phyloP scores from a whole-genome alignment of 2,797 vertebrate genomes.

The Ambastaia sidthimunki region DNA sequence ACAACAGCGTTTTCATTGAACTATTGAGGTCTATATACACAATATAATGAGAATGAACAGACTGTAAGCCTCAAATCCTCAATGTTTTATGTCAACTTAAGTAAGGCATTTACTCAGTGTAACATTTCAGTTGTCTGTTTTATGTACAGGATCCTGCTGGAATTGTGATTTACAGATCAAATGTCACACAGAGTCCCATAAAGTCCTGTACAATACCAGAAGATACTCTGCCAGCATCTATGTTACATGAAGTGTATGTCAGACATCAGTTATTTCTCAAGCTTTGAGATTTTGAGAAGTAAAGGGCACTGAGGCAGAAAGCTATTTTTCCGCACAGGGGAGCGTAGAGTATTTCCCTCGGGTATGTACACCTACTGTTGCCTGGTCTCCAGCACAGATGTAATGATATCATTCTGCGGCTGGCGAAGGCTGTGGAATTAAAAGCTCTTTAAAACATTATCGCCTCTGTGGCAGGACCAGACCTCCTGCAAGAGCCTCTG shows the following conservation, averaged over 20 bases:
- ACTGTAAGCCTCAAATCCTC: neutral
- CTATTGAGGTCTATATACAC: neutral
- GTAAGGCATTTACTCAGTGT: neutral
- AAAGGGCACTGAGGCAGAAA: neutral
- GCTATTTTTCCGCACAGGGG: neutral
- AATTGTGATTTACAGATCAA: neutral
- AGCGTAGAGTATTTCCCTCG: constrained; percentile 17
- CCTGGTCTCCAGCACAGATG: constrained; percentile 6
- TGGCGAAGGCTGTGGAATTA: constrained; percentile 34
- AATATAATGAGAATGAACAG: neutral
- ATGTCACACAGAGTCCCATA: neutral
- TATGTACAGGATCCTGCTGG: neutral
- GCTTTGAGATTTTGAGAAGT: neutral
- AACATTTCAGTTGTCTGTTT: neutral
- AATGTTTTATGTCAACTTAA: neutral
- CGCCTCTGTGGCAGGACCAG: constrained; percentile 15
- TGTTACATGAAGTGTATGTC: constrained; percentile 12
- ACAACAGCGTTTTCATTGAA: neutral
- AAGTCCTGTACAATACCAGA: neutral
- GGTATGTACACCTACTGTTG: constrained; percentile 22
- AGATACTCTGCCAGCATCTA: constrained; percentile 17
- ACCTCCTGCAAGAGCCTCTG: neutral
- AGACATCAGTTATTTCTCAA: constrained; percentile 12
- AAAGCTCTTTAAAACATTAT: constrained; percentile 51
- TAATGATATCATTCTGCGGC: constrained; percentile 37